Base-by-base conservation (phyloP, 1,140 invertebrate genomes). In the Geopemphigus sp. region DNA sequence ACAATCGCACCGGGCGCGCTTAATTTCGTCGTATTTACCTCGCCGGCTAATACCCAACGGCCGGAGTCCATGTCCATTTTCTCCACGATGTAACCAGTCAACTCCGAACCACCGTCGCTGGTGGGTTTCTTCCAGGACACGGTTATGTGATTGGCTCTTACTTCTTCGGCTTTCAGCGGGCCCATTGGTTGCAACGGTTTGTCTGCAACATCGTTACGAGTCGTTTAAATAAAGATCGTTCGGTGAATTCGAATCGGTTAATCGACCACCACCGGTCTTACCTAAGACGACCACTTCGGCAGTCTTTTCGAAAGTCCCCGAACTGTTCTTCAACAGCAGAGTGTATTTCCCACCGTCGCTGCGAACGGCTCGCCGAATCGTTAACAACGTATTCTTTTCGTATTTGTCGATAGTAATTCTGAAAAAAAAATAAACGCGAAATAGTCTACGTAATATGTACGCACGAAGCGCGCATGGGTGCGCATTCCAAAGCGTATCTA, bases 11-110 rank as follows among this genome's bases (percentile, higher is more conserved):
- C n/a, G n/a, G n/a, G n/a, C n/a, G n/a, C n/a, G n/a, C n/a, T n/a
- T n/a, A n/a, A n/a, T n/a, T 45, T 47, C 59, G 17, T 12, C 54
- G n/a, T n/a, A n/a, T 81, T 84, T 80, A 93, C 92, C 87, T 96
- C 95, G 78, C 95, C 95, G 63, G 94, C 94, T 50, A 94, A 93
- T 80, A 96, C 91, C 95, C 95, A 97, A 82, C 94, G 89, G 29
- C 95, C 95, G 39, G 93, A 95, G 64, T 96, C 94, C 86, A 94
- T 88, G 83, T 96, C 95, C 92, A 98, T 95, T 85, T 99, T 99
- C 86, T 99, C 98, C 32, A 99, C 88, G 1, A 97, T 91, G 86
- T 99, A 99, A 57, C 97, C 96, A 78, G 94, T 95, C 81, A 98
- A 92, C 63, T 95, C 94, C 39, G 91, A 92, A 72, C 97, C 98